Base-by-base conservation (phyloP, 92 coral and sea anemone species). In the Phenganax subtilis region DNA sequence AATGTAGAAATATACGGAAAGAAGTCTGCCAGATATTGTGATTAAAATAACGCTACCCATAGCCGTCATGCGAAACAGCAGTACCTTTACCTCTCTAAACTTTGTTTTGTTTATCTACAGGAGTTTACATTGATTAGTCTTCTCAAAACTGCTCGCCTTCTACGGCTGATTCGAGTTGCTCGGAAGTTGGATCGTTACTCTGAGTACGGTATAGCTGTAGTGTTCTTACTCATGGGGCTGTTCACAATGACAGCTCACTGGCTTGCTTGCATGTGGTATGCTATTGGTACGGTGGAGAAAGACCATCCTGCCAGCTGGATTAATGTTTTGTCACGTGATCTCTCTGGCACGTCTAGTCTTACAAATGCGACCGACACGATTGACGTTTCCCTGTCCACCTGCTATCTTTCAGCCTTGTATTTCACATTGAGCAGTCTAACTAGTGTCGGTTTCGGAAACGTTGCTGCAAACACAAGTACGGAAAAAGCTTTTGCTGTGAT, bases 211-310 rank as follows among this genome's bases (percentile, higher is more conserved):
- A 85, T 89, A 27, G 98, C 98, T 51, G 98, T 94, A 9, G 94
- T 92, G 15, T 80, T 94, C 57, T 89, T 94, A 56, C 91, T 94
- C 69, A 94, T 97, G 81, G 90, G 97, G 28, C 74, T 92, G 15
- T 94, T 94, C 61, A 82, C 91, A n/a, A 87, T 94, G 55, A 59
- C 91, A 72, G 98, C 98, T 71, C 98, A 94, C 85, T 94, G 98
- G 98, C 66, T 94, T 67, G 98, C 98, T 0, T 94, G 98, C 62
- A 86, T 94, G 78, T 94, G 97, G 97, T 97, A 94, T 71, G 91
- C 82, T 14, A 92, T 94, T 56, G 98, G 98, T 12, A 58, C 57
- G 44, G 28, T 65, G 54, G 97, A 94, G 58, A 60, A 57, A 3
- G 20, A 9, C 3, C 75, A 92, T 53, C 71, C 70, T 25, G 86